Evolutionary conservation across 2,113 vertebrate genomes (phyloP).

Genomic region (Ovis aries): DNA sequence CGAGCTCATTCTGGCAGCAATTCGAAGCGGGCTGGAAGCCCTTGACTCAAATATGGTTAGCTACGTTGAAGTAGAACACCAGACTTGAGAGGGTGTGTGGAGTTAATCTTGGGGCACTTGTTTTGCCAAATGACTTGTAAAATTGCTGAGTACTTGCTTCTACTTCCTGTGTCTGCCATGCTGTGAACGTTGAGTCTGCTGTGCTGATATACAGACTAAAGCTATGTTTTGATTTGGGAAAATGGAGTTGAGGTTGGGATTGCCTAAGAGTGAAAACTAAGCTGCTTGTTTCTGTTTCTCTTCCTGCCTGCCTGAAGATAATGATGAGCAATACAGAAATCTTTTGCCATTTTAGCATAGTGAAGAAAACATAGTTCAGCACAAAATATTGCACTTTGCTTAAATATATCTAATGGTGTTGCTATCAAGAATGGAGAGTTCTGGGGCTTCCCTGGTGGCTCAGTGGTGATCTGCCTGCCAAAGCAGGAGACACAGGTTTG

Average conservation of each 20-base stretch:
- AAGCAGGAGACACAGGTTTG: not conserved
- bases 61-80: not conserved
- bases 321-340: not conserved
- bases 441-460: not conserved
- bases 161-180: not conserved
- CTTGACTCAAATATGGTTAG: not conserved
- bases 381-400: not conserved
- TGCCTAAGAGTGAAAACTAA: not conserved
- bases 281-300: not conserved
- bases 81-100: not conserved
- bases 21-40: not conserved
- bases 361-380: not conserved
- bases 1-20: not conserved
- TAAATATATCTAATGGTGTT: not conserved
- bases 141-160: not conserved
- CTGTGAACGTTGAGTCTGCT: not conserved
- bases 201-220: not conserved
- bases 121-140: constrained; percentile 25
- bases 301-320: not conserved
- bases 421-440: not conserved
- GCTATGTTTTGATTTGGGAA: not conserved
- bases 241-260: not conserved
- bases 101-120: not conserved
- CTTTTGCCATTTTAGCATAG: not conserved
- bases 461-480: not conserved